These are phyloP conservation scores for Ianthella basta DNA, from an alignment of 37 sponge, comb jelly and placozoan species.

Conservation along the genomic window DNA sequence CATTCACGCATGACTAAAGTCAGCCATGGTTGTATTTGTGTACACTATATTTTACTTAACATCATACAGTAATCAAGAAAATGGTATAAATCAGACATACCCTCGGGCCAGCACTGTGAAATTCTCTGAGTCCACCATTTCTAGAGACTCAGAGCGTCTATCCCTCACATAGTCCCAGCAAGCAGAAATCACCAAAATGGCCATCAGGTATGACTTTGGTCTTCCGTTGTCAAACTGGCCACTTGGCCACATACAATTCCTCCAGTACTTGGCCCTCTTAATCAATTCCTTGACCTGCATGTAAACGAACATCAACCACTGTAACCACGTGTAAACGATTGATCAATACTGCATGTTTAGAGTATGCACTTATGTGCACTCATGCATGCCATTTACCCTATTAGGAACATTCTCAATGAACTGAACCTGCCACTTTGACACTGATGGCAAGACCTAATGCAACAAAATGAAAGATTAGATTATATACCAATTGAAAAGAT, in stretches of 20 bases:
- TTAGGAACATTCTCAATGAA: conserved; percentile 52
- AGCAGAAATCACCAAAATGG: conserved; percentile 34
- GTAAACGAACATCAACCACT: background rate
- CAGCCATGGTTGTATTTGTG: background rate
- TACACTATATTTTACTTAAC: background rate
- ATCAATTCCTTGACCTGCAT: conserved; percentile 65
- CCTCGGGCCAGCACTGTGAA: background rate
- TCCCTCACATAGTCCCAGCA: conserved; percentile 8
- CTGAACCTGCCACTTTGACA: conserved; percentile 60
- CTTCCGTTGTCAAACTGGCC: conserved; percentile 15
- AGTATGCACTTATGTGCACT: too few relatives aligned
- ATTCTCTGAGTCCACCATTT: background rate
- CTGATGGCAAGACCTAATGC: conserved; percentile 52
- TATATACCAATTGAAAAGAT: too few relatives aligned
- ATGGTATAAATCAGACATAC: background rate
- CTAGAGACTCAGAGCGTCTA: background rate
- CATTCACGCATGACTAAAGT: too few relatives aligned
- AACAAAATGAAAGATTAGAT: too few relatives aligned
- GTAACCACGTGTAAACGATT: background rate
- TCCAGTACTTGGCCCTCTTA: conserved; percentile 64
- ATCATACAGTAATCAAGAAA: background rate
- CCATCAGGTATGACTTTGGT: conserved; percentile 58
- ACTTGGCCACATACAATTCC: conserved; percentile 35
- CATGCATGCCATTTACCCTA: conserved; percentile 25
- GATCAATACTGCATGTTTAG: background rate